phyloP scores from a whole-genome alignment of 2,797 vertebrate species.

The Leptatherina wallacei region DNA sequence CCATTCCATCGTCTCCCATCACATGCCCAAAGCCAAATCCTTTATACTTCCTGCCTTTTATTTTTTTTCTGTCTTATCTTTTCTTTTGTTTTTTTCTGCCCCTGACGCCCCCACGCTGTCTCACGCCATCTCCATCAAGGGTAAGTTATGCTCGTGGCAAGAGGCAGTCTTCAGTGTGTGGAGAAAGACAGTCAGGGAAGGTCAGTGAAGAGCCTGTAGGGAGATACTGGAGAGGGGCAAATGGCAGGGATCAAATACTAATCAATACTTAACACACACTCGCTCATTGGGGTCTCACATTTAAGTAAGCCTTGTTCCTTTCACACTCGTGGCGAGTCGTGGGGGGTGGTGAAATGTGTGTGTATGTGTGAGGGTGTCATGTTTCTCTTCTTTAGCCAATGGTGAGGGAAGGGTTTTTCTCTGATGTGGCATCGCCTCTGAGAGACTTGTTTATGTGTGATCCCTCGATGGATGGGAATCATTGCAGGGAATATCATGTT shows the following conservation, averaged over 20 bases:
- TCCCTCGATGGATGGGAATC: conserved; percentile 75
- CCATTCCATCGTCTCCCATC: conserved; percentile 70
- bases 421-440: conserved; percentile 53
- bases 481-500: conserved; percentile 63
- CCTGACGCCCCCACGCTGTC: conserved; percentile 47
- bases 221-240: conserved; percentile 61
- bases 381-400: conserved; percentile 55
- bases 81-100: conserved; percentile 44
- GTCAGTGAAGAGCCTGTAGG: conserved; percentile 68
- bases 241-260: conserved; percentile 80
- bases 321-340: conserved; percentile 55
- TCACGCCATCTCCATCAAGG: conserved; percentile 67
- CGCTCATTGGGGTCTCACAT: conserved; percentile 41
- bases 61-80: conserved; percentile 17
- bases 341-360: conserved; percentile 10
- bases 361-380: conserved; percentile 33
- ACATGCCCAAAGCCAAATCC: conserved; percentile 75
- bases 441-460: conserved; percentile 60
- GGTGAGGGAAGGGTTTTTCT: conserved; percentile 43
- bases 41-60: conserved; percentile 50
- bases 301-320: conserved; percentile 64
- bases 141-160: conserved; percentile 59
- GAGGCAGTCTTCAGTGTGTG: conserved; percentile 15
- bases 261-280: conserved; percentile 72
- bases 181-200: conserved; percentile 66